Base-by-base conservation (phyloP, 2,113 vertebrate species). In the Callaeas wilsoni region DNA sequence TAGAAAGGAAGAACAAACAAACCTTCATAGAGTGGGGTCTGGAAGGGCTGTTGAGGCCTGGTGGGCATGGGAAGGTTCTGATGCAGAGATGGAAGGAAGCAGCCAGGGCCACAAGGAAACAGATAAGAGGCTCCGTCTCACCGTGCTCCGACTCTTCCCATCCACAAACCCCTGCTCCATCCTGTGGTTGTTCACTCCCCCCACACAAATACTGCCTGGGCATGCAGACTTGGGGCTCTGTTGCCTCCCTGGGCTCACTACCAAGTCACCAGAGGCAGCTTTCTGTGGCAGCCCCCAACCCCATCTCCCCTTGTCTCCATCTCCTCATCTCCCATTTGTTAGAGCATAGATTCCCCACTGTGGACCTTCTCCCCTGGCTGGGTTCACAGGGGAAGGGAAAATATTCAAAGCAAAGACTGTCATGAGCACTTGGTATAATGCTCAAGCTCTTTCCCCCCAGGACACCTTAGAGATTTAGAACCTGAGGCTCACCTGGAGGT, bases 181-280 rank as follows among this genome's bases (percentile, higher is more conserved):
- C 95, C 95, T 93, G 78, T 86, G 84, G 44, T 73, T 80, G 29
- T 59, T 90, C 44, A 29, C 57, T 79, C 70, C 53, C 77, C 47
- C 8, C 39, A 11, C 50, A 16, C 29, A 75, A 75, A 85, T 35
- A 14, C 56, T 37, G 74, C 73, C 77, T 0, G 5, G 27, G 20
- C 9, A 10, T 15, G 55, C 77, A 80, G 63, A n/a, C 56, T 47
- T 26, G 0, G 1, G 47, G 41, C 74, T 80, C 68, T 18, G 27
- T 52, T 87, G 42, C 44, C 50, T 84, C 52, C 26, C 1, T 4
- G 35, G 69, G 13, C 47, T 70, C 5, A 1, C 69, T 29, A 29
- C n/a, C 42, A 52, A 49, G 35, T 29, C 27, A 44, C 53, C 41
- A 73, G 62, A 32, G 59, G 39, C 35, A 86, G 53, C 7, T 80